Conservation (phyloP, 2,888 invertebrate species). For the Dryadula phaetusa region DNA sequence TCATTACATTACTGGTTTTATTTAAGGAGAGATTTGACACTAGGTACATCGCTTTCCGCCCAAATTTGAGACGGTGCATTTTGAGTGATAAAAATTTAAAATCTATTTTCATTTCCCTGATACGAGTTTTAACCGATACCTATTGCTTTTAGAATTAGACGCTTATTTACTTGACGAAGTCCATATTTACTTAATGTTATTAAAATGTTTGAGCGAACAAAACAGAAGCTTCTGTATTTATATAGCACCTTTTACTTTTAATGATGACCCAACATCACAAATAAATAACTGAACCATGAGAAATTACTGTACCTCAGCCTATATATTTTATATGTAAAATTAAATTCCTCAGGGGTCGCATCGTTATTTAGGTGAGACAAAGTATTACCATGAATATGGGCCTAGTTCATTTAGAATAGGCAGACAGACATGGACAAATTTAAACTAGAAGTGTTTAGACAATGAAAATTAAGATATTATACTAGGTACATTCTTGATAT, state of each 20-base stretch:
- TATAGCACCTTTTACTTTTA: background rate
- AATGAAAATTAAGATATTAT: background rate
- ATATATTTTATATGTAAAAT: slow-evolving; percentile 58
- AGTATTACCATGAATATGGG: slow-evolving; percentile 76
- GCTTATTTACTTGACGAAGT: too few species aligned
- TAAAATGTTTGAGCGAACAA: background rate
- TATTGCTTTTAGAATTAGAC: too few species aligned
- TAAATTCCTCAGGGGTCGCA: slow-evolving; percentile 63
- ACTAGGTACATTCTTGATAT: too few species aligned
- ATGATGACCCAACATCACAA: background rate
- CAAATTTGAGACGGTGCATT: too few species aligned
- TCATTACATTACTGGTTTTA: too few species aligned
- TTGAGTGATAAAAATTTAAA: too few species aligned
- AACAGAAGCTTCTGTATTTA: background rate
- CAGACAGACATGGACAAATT: slow-evolving; percentile 50
- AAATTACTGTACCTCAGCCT: slow-evolving; percentile 9
- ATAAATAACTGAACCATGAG: background rate
- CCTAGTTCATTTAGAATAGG: slow-evolving; percentile 69
- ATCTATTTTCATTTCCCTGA: too few species aligned
- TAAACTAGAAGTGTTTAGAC: slow-evolving; percentile 49
- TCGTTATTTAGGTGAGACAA: slow-evolving; percentile 71
- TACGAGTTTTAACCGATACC: too few species aligned
- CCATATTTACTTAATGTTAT: background rate
- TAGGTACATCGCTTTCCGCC: too few species aligned
- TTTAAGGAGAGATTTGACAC: too few species aligned